phyloP scores from a whole-genome alignment of 2,888 invertebrate species.

The Spodoptera littoralis region DNA sequence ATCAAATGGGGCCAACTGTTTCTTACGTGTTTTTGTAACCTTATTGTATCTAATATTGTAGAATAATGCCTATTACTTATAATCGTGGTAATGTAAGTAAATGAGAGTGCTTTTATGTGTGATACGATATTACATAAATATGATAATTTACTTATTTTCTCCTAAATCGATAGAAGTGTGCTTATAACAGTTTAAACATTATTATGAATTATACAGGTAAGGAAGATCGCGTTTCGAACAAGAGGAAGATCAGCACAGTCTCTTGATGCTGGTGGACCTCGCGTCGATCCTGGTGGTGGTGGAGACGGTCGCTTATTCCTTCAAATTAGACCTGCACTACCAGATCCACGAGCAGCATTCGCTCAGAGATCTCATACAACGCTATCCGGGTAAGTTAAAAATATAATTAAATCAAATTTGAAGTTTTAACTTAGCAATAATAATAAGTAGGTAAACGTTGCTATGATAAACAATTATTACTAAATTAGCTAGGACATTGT shows the following conservation, averaged over 20 bases:
- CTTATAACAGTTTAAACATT: constrained; percentile 4
- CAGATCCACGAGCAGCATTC: constrained; percentile 75
- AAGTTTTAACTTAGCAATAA: no score
- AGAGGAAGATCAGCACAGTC: constrained; percentile 86
- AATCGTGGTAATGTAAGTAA: constrained; percentile 85
- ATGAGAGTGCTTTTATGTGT: constrained; percentile 7
- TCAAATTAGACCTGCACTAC: constrained; percentile 84
- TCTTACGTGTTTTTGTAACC: constrained; percentile 58
- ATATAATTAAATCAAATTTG: not conserved
- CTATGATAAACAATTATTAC: no score
- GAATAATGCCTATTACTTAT: constrained; percentile 82
- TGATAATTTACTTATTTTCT: constrained; percentile 29
- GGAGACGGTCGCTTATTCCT: constrained; percentile 82
- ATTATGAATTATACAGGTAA: constrained; percentile 69
- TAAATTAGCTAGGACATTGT: no score
- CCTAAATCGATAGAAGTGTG: constrained; percentile 19
- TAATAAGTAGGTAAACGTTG: no score
- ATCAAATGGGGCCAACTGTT: constrained; percentile 76
- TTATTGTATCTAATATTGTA: constrained; percentile 59
- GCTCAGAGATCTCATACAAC: constrained; percentile 87
- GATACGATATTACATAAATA: constrained; percentile 35
- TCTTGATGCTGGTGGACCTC: constrained; percentile 76
- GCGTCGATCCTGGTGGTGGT: constrained; percentile 70
- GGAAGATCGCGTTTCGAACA: constrained; percentile 83
- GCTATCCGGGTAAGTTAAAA: constrained; percentile 73